Base-by-base conservation (phyloP, 2,888 invertebrate species). In the Calameuta idolon region DNA sequence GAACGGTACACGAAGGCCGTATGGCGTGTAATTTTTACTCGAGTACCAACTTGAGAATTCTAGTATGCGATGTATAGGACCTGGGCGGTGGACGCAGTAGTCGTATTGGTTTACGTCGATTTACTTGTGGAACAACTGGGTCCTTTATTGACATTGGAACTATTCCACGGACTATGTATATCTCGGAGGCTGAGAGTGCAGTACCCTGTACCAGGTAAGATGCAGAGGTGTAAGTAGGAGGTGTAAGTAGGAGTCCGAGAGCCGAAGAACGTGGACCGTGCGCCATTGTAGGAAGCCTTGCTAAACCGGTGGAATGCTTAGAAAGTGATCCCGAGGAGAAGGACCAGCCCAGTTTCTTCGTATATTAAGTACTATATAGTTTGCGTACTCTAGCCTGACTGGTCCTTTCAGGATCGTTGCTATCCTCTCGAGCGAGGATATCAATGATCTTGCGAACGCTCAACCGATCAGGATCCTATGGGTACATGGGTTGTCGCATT, bases 251-350 rank as follows among this genome's bases (percentile, higher is more conserved):
- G 79, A 35, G 35, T 35, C 35, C 35, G 35, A 23, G 55, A 34
- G 71, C 4, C 30, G 71, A 71, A 34, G 71, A 71, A 34, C 34
- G 31, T 71, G 71, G 71, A 55, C 55, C 55, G 55, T 55, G 55
- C 55, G 55, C 55, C 55, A 73, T 76, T 79, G 80, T 75, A 81
- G 82, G 79, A 84, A 85, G 81, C 81, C 81, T 87, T 85, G 83
- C 84, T 83, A 82, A 85, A 85, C 82, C 81, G 78, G 73, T 82
- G 85, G 85, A 83, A 87, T 84, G 84, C 81, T 80, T 85, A 83
- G 86, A 87, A 86, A 86, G 86, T 85, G 83, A 86, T 87, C 78
- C 76, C 76, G 71, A 31, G 71, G 33, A 31, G 33, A 31, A 34
- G 71, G 34, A 34, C 71, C 34, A 71, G 55, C 55, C 55, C 23